A percentile compares a stretch with the other conserved stretches of the same genome.
Evolutionary conservation across 2,888 invertebrate species (phyloP).

Genomic region (Phorcus lineatus): DNA sequence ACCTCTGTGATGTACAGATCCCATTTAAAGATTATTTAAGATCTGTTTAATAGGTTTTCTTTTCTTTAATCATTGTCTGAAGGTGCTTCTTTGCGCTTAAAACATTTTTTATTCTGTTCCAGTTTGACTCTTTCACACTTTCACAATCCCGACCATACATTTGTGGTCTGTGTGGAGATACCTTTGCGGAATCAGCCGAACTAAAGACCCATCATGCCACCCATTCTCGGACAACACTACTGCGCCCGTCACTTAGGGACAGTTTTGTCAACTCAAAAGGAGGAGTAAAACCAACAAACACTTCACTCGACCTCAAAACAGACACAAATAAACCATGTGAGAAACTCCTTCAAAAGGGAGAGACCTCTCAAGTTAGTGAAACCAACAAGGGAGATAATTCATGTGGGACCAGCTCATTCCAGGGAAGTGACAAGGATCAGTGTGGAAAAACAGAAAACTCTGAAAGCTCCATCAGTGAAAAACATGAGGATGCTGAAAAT

Average conservation of each 20-base stretch:
- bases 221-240: constrained; percentile 42
- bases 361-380: neutral
- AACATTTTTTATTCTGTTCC: neutral
- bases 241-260: constrained; percentile 14
- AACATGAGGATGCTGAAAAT: neutral
- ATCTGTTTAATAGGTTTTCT: no score
- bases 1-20: no score
- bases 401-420: neutral
- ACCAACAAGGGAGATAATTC: neutral
- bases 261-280: neutral
- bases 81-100: no score
- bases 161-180: constrained; percentile 69
- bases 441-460: neutral
- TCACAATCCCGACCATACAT: constrained; percentile 68
- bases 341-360: neutral
- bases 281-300: neutral
- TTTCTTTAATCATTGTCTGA: no score
- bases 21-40: no score
- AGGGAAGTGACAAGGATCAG: neutral
- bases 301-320: no score
- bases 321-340: neutral
- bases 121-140: constrained; percentile 16
- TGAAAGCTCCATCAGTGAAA: neutral
- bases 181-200: constrained; percentile 59
- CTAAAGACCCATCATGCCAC: constrained; percentile 47